phyloP scores from a whole-genome alignment of 2,113 vertebrate species.

The Protobothrops mucrosquamatus region DNA sequence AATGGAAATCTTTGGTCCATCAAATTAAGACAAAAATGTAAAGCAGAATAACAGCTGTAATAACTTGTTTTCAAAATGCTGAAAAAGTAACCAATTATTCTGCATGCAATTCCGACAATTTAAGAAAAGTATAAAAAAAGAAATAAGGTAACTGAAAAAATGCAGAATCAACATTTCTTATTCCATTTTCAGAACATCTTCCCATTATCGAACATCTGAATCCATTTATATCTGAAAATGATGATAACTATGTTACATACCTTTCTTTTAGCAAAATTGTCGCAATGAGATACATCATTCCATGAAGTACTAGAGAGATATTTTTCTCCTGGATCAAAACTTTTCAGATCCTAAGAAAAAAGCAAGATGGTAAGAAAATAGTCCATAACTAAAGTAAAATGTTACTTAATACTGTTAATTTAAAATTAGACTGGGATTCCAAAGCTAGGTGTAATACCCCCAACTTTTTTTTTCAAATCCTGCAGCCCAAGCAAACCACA shows the following conservation, averaged over 20 bases:
- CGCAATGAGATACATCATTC: conserved; percentile 79
- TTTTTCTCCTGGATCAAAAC: conserved; percentile 77
- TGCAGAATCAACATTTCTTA: background rate
- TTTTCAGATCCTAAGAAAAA: conserved; percentile 69
- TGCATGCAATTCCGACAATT: background rate
- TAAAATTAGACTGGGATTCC: background rate
- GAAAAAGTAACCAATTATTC: background rate
- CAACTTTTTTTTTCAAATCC: background rate
- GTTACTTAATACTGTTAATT: background rate
- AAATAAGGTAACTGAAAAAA: background rate
- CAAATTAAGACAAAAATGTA: background rate
- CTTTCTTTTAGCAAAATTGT: conserved; percentile 72
- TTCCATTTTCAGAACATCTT: background rate
- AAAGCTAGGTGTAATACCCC: background rate
- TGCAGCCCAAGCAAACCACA: background rate
- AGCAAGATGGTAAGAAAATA: conserved; percentile 24
- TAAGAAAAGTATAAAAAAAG: background rate
- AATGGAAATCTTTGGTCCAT: background rate
- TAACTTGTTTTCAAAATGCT: background rate
- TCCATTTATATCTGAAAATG: background rate
- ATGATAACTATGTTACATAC: conserved; percentile 58
- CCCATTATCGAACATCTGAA: background rate
- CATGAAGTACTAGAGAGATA: conserved; percentile 77
- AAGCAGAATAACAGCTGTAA: background rate
- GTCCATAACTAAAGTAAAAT: conserved; percentile 6